These are phyloP conservation scores for Tauraco hartlaubi DNA, from an alignment of 2,797 vertebrate species.

Conservation along the genomic window DNA sequence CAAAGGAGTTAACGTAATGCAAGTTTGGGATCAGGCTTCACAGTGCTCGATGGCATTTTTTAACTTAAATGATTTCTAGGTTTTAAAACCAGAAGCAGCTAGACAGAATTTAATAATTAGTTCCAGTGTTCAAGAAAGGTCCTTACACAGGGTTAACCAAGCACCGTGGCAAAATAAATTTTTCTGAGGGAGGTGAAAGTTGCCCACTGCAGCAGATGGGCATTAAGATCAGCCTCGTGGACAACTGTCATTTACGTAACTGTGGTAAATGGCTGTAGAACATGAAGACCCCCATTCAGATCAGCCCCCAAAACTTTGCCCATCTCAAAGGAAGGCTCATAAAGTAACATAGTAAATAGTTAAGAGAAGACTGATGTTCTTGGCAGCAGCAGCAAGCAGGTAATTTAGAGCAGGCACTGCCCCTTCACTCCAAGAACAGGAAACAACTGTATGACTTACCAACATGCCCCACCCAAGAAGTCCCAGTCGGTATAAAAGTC, in stretches of 20 bases:
- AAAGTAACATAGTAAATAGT: constrained; percentile 6
- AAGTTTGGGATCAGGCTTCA: background rate
- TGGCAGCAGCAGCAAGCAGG: constrained; percentile 58
- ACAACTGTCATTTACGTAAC: background rate
- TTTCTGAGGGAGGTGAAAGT: background rate
- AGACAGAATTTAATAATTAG: background rate
- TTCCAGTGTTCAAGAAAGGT: background rate
- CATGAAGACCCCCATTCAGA: constrained; percentile 52
- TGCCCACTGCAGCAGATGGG: background rate
- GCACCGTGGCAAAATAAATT: background rate
- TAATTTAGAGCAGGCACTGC: constrained; percentile 69
- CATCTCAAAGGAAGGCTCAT: constrained; percentile 6
- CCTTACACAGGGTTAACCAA: background rate
- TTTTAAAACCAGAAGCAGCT: background rate
- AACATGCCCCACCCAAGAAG: constrained; percentile 55
- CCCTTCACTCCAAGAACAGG: constrained; percentile 64
- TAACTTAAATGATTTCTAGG: background rate
- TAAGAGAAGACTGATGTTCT: constrained; percentile 22
- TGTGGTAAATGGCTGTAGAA: background rate
- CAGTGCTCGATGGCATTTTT: background rate
- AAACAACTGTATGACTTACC: constrained; percentile 53
- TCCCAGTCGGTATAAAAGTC: constrained; percentile 68
- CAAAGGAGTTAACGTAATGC: background rate
- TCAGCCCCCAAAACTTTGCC: background rate
- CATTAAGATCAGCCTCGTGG: background rate